phyloP scores from a whole-genome alignment of 2,888 invertebrate species.

The Oxystoma pomonae region DNA sequence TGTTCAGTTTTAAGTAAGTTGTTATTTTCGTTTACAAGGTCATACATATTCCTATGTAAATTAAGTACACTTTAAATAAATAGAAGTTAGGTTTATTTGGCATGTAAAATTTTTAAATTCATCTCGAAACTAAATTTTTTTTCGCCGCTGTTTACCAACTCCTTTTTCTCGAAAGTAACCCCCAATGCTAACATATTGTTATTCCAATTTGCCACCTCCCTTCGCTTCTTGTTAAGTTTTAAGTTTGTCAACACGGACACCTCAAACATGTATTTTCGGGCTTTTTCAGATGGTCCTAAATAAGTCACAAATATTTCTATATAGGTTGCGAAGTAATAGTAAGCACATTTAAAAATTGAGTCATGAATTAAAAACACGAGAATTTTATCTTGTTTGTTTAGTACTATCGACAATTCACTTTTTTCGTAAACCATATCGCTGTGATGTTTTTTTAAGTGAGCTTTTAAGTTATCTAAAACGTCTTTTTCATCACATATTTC shows the following conservation, averaged over 20 bases:
- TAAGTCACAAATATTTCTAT: constrained; percentile 36
- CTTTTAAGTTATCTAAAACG: constrained; percentile 23
- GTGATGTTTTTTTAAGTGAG: constrained; percentile 32
- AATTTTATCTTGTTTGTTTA: constrained; percentile 29
- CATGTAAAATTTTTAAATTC: constrained; percentile 13
- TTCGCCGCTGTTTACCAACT: constrained; percentile 20
- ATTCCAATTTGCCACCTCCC: constrained; percentile 29
- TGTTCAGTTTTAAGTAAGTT: no score
- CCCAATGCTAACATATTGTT: constrained; percentile 29
- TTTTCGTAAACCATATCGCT: constrained; percentile 22
- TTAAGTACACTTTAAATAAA: no score
- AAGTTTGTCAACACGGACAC: constrained; percentile 23
- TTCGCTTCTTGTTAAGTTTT: constrained; percentile 19
- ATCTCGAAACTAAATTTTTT: constrained; percentile 22
- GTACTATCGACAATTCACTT: constrained; percentile 26
- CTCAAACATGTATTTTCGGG: constrained; percentile 31
- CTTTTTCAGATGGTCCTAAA: constrained; percentile 32
- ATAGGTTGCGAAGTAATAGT: constrained; percentile 33
- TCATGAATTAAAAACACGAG: constrained; percentile 33
- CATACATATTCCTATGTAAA: no score
- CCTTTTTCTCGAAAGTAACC: constrained; percentile 27
- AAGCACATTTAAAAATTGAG: constrained; percentile 35
- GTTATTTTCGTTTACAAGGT: no score
- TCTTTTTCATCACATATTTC: constrained; percentile 27
- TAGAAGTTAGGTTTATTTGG: no score